Evolutionary conservation across 2,888 invertebrate species (phyloP), one percentile per base, ranked within the genome.

Genomic region (Eumerus sabulonum): DNA sequence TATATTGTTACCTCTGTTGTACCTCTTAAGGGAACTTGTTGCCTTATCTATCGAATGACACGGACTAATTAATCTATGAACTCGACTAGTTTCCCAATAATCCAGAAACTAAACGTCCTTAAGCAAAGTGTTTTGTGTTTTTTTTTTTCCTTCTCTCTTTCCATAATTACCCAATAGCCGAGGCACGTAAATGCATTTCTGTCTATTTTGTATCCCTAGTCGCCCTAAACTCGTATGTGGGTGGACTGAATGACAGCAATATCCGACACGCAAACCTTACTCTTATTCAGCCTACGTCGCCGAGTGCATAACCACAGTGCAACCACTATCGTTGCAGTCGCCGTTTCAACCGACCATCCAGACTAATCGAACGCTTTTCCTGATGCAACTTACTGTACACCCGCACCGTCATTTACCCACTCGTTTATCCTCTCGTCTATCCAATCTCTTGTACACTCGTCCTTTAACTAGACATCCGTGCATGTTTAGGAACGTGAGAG

Each of bases 231-330:
- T 40, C 40, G 50, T 56, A 62, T 56, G 72, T 70, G 79, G 72
- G 45, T 50, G 68, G 68, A 60, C 44, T 79, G 59, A 74, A 70
- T 68, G 73, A 79, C 74, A 74, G 79, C 74, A 79, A 79, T 79
- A 79, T 79, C 79, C 74, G 79, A 79, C 79, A 79, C 79, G 79
- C 79, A 79, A 74, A 60, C 79, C 67, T 59, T 67, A 67, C 1
- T 40, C 50, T 67, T 72, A 60, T 62, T 62, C 36, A 35, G 63
- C 79, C 64, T 64, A 79, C 68, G 68, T 59, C 54, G 9, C 38
- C 18, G 40, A 27, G 3, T 4, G 38, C 50, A 44, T 27, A 51
- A n/a, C n/a, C 3, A 59, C 40, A 35, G 13, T 40, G 53, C 40
- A 18, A 62, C 54, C 19, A 45, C 47, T 14, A 17, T 19, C 45